phyloP scores from a whole-genome alignment of 2,797 vertebrate genomes.

The Naso thynnoides region DNA sequence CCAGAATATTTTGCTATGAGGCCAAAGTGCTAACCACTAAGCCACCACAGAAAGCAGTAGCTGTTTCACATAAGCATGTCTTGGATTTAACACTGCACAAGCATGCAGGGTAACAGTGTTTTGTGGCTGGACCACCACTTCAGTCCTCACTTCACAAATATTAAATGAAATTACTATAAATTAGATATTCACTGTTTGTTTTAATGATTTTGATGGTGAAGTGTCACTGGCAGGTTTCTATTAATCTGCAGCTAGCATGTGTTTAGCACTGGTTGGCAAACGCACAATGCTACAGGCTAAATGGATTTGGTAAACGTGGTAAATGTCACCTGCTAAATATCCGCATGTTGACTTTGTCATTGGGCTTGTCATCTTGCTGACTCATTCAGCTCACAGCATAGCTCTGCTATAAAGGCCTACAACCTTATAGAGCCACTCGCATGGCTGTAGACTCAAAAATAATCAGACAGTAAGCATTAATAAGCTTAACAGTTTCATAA shows the following conservation, averaged over 20 bases:
- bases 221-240: not conserved
- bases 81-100: not conserved
- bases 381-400: not conserved
- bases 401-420: not conserved
- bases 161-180: not conserved
- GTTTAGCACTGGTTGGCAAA: not conserved
- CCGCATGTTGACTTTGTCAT: not conserved
- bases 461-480: not conserved
- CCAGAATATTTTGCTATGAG: too few species aligned
- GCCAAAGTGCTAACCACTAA: too few species aligned
- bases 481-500: not conserved
- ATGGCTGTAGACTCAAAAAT: not conserved
- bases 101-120: not conserved
- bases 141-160: not conserved
- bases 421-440: not conserved
- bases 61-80: too few species aligned
- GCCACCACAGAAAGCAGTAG: too few species aligned
- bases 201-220: not conserved
- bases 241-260: not conserved
- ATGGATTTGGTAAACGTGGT: slow-evolving; percentile 2
- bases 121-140: not conserved
- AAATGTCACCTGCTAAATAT: not conserved
- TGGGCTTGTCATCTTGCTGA: slow-evolving; percentile 10
- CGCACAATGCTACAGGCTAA: slow-evolving; percentile 8
- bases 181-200: not conserved